Conservation (phyloP, 2,797 vertebrate species). For the Saxicola maurus region DNA sequence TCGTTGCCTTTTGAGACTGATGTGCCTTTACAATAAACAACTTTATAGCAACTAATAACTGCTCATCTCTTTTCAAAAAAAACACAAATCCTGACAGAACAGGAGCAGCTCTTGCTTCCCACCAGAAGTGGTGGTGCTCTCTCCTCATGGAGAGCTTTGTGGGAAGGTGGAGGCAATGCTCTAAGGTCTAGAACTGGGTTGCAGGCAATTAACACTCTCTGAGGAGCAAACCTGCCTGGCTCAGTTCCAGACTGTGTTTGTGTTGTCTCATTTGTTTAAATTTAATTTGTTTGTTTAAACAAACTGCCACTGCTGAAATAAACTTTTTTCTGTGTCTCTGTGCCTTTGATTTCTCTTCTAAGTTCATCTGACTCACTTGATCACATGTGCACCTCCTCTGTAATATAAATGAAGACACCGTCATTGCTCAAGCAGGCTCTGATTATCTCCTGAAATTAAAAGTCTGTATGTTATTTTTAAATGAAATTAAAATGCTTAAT, state of each 20-base stretch:
- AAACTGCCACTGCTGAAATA: neutral
- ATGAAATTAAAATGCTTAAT: neutral
- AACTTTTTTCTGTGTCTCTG: neutral
- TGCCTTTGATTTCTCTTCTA: neutral
- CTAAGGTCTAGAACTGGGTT: rapidly evolving
- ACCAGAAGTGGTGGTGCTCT: too few species aligned
- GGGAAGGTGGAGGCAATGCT: neutral
- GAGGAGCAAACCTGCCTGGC: neutral
- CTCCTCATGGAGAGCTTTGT: neutral
- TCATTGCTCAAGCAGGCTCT: neutral
- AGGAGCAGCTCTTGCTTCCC: too few species aligned
- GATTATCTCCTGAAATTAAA: neutral
- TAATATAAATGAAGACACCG: neutral
- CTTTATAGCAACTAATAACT: too few species aligned
- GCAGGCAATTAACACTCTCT: neutral
- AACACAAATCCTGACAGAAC: neutral
- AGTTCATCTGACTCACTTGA: neutral
- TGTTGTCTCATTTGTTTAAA: neutral
- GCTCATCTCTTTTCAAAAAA: too few species aligned
- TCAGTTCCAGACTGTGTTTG: neutral
- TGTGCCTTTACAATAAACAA: too few species aligned
- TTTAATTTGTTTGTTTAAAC: neutral
- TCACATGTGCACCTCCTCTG: neutral
- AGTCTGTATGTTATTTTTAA: neutral
- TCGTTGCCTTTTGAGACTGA: too few species aligned